Conservation (phyloP, 2,888 invertebrate genomes). For the Perdita meconis region DNA sequence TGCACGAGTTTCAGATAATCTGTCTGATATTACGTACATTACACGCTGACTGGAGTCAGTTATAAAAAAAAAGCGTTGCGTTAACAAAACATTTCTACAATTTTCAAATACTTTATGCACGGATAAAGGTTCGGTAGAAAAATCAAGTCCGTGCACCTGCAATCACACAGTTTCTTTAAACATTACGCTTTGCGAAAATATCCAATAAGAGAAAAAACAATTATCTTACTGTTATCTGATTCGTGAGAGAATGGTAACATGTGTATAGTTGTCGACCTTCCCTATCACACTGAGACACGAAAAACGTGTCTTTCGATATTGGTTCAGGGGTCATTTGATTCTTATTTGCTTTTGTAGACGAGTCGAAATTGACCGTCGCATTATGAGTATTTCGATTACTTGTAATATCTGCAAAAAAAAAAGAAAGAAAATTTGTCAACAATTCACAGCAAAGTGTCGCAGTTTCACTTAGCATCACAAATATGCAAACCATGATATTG, state of each 20-base stretch:
- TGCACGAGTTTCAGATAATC: slow-evolving; percentile 86
- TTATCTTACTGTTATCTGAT: slow-evolving; percentile 85
- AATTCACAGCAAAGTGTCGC: background rate
- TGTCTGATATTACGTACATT: slow-evolving; percentile 86
- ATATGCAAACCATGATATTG: slow-evolving; percentile 66
- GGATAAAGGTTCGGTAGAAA: slow-evolving; percentile 88
- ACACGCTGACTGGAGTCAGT: slow-evolving; percentile 85
- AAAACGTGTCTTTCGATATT: slow-evolving; percentile 84
- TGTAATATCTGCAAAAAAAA: slow-evolving; percentile 59
- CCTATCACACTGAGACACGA: slow-evolving; percentile 86
- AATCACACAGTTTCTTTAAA: slow-evolving; percentile 65
- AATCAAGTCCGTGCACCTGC: slow-evolving; percentile 88
- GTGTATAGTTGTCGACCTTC: slow-evolving; percentile 86
- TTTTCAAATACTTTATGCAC: slow-evolving; percentile 89
- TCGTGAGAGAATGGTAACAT: slow-evolving; percentile 86
- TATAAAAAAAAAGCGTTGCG: slow-evolving; percentile 89
- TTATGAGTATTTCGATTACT: slow-evolving; percentile 58
- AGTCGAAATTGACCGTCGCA: slow-evolving; percentile 51
- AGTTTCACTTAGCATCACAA: background rate
- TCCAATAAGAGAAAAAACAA: slow-evolving; percentile 29
- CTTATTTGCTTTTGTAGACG: slow-evolving; percentile 71
- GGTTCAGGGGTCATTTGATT: slow-evolving; percentile 67
- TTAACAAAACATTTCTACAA: slow-evolving; percentile 87
- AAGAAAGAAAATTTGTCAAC: background rate
- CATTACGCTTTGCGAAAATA: background rate